Evolutionary conservation across 37 sponge, comb jelly and placozoan species (phyloP).

Genomic region (Dysidea cf. avara): DNA sequence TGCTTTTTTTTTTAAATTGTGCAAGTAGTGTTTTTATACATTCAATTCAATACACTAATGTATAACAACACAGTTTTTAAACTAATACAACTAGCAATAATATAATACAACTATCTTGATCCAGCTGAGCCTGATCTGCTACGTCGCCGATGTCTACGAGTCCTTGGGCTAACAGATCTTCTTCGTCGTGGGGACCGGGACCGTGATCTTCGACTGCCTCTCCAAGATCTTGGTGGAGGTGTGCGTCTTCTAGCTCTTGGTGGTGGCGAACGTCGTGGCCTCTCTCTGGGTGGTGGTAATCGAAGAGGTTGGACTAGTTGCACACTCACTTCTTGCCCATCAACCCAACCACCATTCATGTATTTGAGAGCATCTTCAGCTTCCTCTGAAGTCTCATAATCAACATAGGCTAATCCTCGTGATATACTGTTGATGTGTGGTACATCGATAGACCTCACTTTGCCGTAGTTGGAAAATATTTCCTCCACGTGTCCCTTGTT

Average conservation of each 20-base stretch:
- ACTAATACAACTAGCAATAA: too few species aligned
- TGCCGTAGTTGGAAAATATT: slow-evolving; percentile 79
- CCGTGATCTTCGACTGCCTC: slow-evolving; percentile 10
- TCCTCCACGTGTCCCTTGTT: slow-evolving; percentile 77
- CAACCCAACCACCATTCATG: slow-evolving; percentile 85
- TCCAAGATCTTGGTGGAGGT: slow-evolving; percentile 29
- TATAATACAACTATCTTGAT: too few species aligned
- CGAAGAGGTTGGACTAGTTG: slow-evolving; percentile 63
- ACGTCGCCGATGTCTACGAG: slow-evolving; percentile 6
- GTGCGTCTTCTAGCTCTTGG: slow-evolving; percentile 1
- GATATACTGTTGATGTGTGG: slow-evolving; percentile 65
- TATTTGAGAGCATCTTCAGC: slow-evolving; percentile 65
- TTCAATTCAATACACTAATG: too few species aligned
- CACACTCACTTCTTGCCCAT: slow-evolving; percentile 67
- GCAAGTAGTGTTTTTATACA: too few species aligned
- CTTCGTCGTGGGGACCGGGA: slow-evolving; percentile 5
- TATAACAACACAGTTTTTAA: too few species aligned
- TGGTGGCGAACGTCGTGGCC: background rate
- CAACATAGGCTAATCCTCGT: slow-evolving; percentile 79
- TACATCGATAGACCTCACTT: slow-evolving; percentile 60
- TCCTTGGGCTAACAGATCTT: slow-evolving; percentile 1
- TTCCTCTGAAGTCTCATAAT: slow-evolving; percentile 53
- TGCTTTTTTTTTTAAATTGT: too few species aligned
- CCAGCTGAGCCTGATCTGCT: slow-evolving; percentile 6
- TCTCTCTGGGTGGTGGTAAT: slow-evolving; percentile 9